Evolutionary conservation across 2,888 invertebrate species (phyloP), one percentile per base, ranked within the genome.

Genomic region (Rhagonycha fulva): DNA sequence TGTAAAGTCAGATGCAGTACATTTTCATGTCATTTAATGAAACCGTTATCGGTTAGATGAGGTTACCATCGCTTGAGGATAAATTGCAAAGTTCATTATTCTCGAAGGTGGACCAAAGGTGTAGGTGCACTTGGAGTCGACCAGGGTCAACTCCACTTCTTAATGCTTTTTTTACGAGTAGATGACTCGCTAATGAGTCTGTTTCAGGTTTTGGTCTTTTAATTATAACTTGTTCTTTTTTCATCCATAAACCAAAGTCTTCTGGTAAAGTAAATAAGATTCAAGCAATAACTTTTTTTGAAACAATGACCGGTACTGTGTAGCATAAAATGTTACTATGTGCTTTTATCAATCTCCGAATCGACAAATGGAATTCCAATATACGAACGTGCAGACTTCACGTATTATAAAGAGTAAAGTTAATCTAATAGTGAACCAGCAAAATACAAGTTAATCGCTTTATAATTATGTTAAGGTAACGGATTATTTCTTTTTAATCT

Each of bases 31-130:
- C 68, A 70, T 69, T 19, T 68, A 62, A 62, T 47, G 14, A 23
- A 68, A 74, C 74, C 74, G 74, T 74, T 74, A 74, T 68, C 74
- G 74, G 68, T 72, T 71, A 71, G 71, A 24, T 14, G 71, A 71
- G 71, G 72, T 68, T 72, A 72, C 23, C 19, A 24, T 72, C 23
- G 66, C 63, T 72, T 67, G 24, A 24, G 72, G 72, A 67, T 72
- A 67, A 67, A 68, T 67, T 72, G 68, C 26, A 67, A 72, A 72
- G 72, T 68, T 66, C 72, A 72, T 72, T 72, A 72, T 72, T 72
- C 62, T 72, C 24, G 14, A 47, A 62, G 14, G n/a, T 32, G 12
- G 32, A 61, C 62, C 67, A 68, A 70, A 74, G 63, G 74, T 69
- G 74, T 74, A 63, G 74, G 74, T 62, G 70, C 62, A 26, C 47